Evolutionary conservation across 2,888 invertebrate genomes (phyloP), one percentile per base, ranked within the genome.

Genomic region (Nomada hirtipes): DNA sequence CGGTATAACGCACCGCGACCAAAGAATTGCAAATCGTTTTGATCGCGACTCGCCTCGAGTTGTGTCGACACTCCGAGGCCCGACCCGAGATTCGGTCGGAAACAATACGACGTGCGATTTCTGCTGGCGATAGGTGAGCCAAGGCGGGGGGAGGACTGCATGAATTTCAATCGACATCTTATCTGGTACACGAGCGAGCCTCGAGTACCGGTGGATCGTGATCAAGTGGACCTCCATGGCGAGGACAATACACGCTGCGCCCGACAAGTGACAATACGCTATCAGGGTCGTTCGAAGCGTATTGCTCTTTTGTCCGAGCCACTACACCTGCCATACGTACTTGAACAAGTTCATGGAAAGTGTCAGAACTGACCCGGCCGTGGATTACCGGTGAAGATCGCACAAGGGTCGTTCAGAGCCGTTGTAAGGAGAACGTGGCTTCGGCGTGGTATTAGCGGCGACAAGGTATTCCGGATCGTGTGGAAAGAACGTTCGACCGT

Each of bases 81-180:
- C 50, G 73, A 87, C 88, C 81, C 72, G 71, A 79, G 86, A 88
- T 86, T 84, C 70, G 82, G 82, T 79, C 76, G 88, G 88, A 89
- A 90, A 90, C 88, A 90, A 91, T 91, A 87, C 88, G 83, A 85
- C 82, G 60, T 76, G 74, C 84, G 90, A 90, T 90, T 87, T 82
- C 75, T 85, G 85, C 85, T 82, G 76, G 86, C 79, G 89, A 90
- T 90, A 90, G 89, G 83, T 80, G 87, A 82, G 79, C 72, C 26
- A 55, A 63, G 53, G 63, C 26, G 59, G 75, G 61, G 76, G 60
- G 85, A 86, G 89, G 87, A 85, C 89, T 89, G 91, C 92, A 93
- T 93, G 93, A 93, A 93, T 93, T 93, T 93, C 93, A 93, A 93
- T 93, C 93, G 93, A 92, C 93, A 91, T 92, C 93, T 93, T 93